phyloP scores from a whole-genome alignment of 2,113 vertebrate genomes.

The Tachuris rubrigastra region DNA sequence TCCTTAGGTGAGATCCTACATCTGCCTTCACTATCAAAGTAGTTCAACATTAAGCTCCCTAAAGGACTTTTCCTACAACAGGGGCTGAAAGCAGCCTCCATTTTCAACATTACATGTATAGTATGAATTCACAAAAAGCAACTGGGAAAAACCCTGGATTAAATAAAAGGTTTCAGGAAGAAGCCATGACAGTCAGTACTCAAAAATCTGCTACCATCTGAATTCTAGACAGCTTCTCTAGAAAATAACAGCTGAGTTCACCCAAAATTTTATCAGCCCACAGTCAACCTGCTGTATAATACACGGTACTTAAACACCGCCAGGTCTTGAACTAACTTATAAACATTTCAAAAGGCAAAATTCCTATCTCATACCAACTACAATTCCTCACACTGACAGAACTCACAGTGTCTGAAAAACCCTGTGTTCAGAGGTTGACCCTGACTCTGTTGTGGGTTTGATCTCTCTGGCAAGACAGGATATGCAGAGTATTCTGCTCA shows the following conservation, averaged over 20 bases:
- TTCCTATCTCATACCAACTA: not conserved
- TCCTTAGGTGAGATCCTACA: not conserved
- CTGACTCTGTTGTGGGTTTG: not conserved
- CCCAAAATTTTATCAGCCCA: not conserved
- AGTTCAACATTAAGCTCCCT: not conserved
- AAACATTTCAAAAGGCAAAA: not conserved
- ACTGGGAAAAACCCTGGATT: not conserved
- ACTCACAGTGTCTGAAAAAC: not conserved
- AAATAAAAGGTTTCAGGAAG: not conserved
- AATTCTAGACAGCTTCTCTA: not conserved
- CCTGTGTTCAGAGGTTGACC: not conserved
- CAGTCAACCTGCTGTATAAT: not conserved
- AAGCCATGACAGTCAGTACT: not conserved
- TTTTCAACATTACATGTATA: not conserved
- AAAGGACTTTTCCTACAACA: not conserved
- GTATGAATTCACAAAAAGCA: not conserved
- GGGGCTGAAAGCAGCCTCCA: not conserved
- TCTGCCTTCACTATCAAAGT: not conserved
- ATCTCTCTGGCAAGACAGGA: not conserved
- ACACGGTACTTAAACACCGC: not conserved
- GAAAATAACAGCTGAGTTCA: not conserved
- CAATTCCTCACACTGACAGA: not conserved
- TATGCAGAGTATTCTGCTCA: not conserved
- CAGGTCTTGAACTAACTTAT: not conserved
- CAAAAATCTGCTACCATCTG: not conserved